phyloP scores from a whole-genome alignment of 2,113 vertebrate genomes.

The Sebastes schlegelii region DNA sequence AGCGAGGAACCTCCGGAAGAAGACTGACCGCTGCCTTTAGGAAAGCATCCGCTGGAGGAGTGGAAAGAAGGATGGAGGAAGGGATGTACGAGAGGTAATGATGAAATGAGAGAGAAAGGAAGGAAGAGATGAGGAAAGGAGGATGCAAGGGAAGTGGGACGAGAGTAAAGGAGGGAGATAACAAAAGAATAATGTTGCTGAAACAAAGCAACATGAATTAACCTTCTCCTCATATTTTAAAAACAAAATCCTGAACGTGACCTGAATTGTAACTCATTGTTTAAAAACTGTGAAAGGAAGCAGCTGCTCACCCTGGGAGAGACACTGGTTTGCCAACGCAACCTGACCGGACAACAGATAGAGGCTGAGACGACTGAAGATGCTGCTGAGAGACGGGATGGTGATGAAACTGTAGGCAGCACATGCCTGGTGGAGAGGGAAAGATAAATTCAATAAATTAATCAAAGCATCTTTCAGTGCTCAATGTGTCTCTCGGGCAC shows the following conservation, averaged over 20 bases:
- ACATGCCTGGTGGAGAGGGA: slow-evolving; percentile 87
- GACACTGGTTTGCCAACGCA: slow-evolving; percentile 97
- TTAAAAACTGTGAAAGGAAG: background rate
- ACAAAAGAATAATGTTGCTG: background rate
- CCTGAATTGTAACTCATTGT: background rate
- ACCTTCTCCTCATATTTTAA: background rate
- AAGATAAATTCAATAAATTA: background rate
- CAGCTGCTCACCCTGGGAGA: slow-evolving; percentile 93
- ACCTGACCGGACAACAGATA: slow-evolving; percentile 96
- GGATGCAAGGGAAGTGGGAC: background rate
- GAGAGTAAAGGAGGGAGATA: background rate
- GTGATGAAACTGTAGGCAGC: slow-evolving; percentile 99
- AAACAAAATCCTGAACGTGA: background rate
- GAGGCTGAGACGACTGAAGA: slow-evolving; percentile 94
- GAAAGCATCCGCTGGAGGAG: slow-evolving; percentile 91
- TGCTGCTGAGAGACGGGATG: slow-evolving; percentile 92
- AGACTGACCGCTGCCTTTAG: slow-evolving; percentile 94
- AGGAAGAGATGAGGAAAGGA: background rate
- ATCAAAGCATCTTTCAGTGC: background rate
- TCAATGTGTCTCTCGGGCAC: background rate
- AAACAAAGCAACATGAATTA: background rate
- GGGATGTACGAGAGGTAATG: background rate
- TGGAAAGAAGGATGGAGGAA: slow-evolving; percentile 20
- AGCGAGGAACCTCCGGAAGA: slow-evolving; percentile 93
- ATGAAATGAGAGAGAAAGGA: background rate